These are phyloP conservation scores for Ptilonorhynchus violaceus DNA, from an alignment of 2,113 vertebrate species.

Conservation along the genomic window DNA sequence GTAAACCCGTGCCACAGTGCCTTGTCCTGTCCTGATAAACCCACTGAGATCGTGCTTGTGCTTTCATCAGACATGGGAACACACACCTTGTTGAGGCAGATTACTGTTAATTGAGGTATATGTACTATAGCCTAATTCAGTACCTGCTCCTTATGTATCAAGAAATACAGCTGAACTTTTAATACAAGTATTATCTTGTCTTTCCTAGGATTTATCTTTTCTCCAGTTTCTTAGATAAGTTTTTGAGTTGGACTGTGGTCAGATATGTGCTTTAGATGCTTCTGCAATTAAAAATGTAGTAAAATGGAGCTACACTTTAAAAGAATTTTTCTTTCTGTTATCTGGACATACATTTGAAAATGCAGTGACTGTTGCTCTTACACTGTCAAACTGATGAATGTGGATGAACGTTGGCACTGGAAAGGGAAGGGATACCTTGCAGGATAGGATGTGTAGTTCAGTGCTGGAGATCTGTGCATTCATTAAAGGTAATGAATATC, in stretches of 20 bases:
- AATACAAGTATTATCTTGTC: neutral
- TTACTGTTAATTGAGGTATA: neutral
- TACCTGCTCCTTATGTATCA: neutral
- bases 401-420: rapidly evolving
- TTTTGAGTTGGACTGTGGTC: neutral
- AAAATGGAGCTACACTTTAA: neutral
- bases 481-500: constrained; percentile 31
- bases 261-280: neutral
- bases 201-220: neutral
- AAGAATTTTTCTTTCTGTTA: neutral
- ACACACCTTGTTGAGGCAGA: neutral
- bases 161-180: neutral
- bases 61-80: neutral
- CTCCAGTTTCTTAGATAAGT: neutral
- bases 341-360: neutral
- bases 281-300: neutral
- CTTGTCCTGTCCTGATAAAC: neutral
- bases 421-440: neutral
- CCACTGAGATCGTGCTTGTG: neutral
- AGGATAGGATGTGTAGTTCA: neutral
- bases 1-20: neutral
- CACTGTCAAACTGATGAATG: neutral
- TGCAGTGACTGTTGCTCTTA: neutral
- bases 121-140: too few species aligned
- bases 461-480: neutral